A percentile compares a stretch with the other conserved stretches of the same genome.
Evolutionary conservation across 2,113 vertebrate genomes (phyloP).

Genomic region (Entelurus aequoreus): DNA sequence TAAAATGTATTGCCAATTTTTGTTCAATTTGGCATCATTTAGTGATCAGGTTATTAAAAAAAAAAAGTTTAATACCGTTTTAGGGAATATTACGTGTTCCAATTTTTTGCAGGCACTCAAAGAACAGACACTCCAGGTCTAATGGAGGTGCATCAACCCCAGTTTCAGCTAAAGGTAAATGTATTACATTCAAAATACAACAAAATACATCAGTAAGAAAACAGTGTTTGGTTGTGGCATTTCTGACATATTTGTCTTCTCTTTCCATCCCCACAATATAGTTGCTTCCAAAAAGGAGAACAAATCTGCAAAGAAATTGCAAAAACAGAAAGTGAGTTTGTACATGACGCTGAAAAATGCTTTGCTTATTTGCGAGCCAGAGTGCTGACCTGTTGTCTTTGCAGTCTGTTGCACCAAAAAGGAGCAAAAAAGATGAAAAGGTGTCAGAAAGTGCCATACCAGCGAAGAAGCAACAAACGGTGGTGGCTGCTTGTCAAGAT

Average conservation of each 20-base stretch:
- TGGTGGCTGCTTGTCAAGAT: constrained; percentile 14
- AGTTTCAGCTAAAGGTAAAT: constrained; percentile 25
- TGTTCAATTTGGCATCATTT: too few relatives aligned
- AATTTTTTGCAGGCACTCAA: constrained; percentile 27
- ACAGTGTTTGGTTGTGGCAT: background rate
- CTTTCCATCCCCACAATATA: background rate
- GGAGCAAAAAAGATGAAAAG: constrained; percentile 34
- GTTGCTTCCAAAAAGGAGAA: constrained; percentile 29
- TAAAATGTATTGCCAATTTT: too few relatives aligned
- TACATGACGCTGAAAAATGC: background rate
- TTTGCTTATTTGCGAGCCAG: background rate
- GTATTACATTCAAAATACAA: too few relatives aligned
- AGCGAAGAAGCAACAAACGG: constrained; percentile 17
- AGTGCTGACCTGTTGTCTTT: background rate
- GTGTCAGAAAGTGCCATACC: constrained; percentile 14
- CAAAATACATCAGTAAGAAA: too few relatives aligned
- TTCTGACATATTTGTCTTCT: background rate
- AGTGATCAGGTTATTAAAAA: too few relatives aligned
- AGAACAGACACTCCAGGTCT: constrained; percentile 26
- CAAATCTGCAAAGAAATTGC: constrained; percentile 19
- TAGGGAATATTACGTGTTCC: constrained; percentile 2
- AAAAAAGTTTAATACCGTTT: background rate
- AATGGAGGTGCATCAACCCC: constrained; percentile 4
- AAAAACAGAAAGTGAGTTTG: constrained; percentile 40
- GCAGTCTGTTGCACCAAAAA: constrained; percentile 27